These are phyloP conservation scores for Brachionus rubens DNA, from an alignment of 1,140 invertebrate species.

Conservation along the genomic window DNA sequence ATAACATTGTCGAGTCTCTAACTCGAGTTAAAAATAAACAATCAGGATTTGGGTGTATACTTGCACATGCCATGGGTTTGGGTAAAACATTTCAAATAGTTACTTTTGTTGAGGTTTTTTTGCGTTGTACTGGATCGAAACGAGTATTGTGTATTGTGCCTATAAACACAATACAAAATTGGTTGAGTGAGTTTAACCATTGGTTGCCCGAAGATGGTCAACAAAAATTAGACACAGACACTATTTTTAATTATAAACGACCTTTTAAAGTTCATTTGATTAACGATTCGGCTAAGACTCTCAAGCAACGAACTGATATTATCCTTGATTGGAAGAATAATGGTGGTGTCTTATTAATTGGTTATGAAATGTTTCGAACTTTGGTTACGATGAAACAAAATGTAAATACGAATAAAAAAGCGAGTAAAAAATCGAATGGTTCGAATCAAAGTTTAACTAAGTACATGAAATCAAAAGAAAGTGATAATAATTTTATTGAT, in stretches of 20 bases:
- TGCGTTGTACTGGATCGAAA: conserved; percentile 80
- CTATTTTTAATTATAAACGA: conserved; percentile 63
- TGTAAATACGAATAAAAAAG: conserved; percentile 60
- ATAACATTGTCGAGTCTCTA: conserved; percentile 89
- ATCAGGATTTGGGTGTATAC: conserved; percentile 89
- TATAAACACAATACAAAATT: conserved; percentile 97
- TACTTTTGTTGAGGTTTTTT: conserved; percentile 90
- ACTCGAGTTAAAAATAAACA: conserved; percentile 76
- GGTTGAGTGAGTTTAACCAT: conserved; percentile 94
- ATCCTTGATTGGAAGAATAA: conserved; percentile 72
- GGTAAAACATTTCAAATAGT: conserved; percentile 91
- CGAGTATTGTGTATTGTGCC: conserved; percentile 93
- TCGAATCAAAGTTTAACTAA: conserved; percentile 47
- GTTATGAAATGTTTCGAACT: conserved; percentile 90
- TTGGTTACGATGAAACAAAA: conserved; percentile 67
- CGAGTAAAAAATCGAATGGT: conserved; percentile 30
- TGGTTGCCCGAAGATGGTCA: conserved; percentile 76
- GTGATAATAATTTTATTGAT: conserved; percentile 20
- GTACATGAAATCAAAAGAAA: conserved; percentile 44
- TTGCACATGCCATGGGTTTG: conserved; percentile 97
- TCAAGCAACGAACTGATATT: conserved; percentile 69
- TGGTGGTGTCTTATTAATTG: conserved; percentile 91
- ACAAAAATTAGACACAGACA: conserved; percentile 52
- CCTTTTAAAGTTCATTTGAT: conserved; percentile 83
- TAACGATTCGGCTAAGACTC: conserved; percentile 88